A percentile compares a stretch with the other conserved stretches of the same genome.
Conservation (phyloP, 2,113 vertebrate genomes). For the Halichoeres trimaculatus region DNA sequence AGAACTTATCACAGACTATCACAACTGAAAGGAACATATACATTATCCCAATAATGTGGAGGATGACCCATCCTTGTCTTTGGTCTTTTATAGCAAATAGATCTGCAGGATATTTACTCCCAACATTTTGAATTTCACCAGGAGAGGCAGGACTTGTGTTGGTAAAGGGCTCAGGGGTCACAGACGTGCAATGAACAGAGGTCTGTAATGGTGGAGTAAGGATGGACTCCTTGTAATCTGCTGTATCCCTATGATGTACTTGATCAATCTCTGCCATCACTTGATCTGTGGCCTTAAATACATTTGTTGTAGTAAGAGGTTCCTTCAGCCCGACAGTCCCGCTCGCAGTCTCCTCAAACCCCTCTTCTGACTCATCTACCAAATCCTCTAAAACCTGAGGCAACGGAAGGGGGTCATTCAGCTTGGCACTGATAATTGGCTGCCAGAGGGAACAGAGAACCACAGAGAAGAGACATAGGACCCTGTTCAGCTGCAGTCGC, state of each 20-base stretch:
- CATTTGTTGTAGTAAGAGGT: slow-evolving; percentile 25
- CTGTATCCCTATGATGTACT: slow-evolving; percentile 6
- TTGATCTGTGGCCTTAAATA: slow-evolving; percentile 59
- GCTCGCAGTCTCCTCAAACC: slow-evolving; percentile 46
- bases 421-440: slow-evolving; percentile 81
- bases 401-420: slow-evolving; percentile 75
- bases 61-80: slow-evolving; percentile 89
- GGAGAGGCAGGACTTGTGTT: slow-evolving; percentile 53
- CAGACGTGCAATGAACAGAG: slow-evolving; percentile 85
- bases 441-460: slow-evolving; percentile 87
- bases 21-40: slow-evolving; percentile 97
- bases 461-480: slow-evolving; percentile 87
- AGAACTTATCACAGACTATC: slow-evolving; percentile 97
- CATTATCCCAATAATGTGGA: slow-evolving; percentile 94
- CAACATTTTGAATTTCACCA: slow-evolving; percentile 72
- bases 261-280: slow-evolving; percentile 33
- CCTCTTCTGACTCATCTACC: slow-evolving; percentile 66
- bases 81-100: slow-evolving; percentile 92
- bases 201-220: slow-evolving; percentile 52
- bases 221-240: slow-evolving; percentile 27
- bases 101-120: slow-evolving; percentile 91
- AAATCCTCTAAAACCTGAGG: slow-evolving; percentile 68
- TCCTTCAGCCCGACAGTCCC: slow-evolving; percentile 48
- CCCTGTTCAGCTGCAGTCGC: slow-evolving; percentile 83
- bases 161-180: slow-evolving; percentile 77